Percentiles rank a stretch among this genome's conserved stretches.
Conservation (phyloP, 2,113 vertebrate genomes). For the Colaptes auratus region DNA sequence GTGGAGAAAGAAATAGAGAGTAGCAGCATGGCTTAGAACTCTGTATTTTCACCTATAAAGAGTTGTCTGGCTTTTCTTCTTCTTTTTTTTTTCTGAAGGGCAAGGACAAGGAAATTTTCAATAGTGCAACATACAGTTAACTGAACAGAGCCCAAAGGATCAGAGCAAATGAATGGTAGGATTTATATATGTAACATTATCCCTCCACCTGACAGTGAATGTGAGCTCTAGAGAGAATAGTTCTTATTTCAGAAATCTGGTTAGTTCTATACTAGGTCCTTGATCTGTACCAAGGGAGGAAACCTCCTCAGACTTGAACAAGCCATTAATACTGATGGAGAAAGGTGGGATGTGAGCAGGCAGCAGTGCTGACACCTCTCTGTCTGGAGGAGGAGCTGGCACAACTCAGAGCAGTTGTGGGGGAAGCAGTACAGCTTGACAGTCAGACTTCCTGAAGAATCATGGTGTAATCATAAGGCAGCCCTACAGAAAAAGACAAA, state of each 20-base stretch:
- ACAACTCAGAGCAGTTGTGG: not conserved
- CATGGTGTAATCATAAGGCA: accelerated
- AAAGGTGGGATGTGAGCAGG: not conserved
- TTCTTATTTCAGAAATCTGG: not conserved
- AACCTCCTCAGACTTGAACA: not conserved
- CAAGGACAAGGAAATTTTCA: not conserved
- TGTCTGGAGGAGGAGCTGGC: not conserved
- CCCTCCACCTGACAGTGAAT: not conserved
- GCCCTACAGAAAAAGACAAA: not conserved
- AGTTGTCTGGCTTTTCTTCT: not conserved
- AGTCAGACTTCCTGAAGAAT: not conserved
- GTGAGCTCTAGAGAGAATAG: not conserved
- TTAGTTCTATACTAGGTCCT: not conserved
- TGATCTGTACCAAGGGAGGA: not conserved
- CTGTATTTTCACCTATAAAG: not conserved
- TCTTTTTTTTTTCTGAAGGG: not conserved
- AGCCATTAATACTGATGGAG: not conserved
- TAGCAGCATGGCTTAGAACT: not conserved
- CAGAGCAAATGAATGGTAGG: not conserved
- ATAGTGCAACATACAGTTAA: not conserved
- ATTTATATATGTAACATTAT: not conserved
- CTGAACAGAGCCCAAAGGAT: not conserved
- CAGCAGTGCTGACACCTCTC: not conserved
- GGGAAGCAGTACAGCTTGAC: not conserved
- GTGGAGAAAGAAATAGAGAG: not conserved